Percentiles rank a stretch among this genome's conserved stretches.
Conservation (phyloP, 1,140 invertebrate species). For the Holotrichia oblita region DNA sequence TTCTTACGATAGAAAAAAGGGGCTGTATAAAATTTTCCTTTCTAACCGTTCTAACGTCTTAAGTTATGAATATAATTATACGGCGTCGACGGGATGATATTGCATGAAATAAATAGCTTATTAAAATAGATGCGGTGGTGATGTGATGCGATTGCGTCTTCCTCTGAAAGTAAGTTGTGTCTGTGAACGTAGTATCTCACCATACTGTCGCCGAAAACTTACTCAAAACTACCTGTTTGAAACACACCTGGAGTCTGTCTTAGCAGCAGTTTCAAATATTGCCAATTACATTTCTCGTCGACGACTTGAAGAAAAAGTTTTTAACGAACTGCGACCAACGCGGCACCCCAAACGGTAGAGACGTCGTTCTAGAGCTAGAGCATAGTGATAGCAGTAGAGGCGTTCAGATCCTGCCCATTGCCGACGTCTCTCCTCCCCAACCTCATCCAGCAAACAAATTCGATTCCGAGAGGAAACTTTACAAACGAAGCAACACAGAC, state of each 20-base stretch:
- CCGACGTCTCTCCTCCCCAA: not conserved
- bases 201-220: not conserved
- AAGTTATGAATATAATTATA: slow-evolving; percentile 20
- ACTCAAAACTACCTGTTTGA: slow-evolving; percentile 32
- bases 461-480: slow-evolving; percentile 27
- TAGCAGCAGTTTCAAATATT: slow-evolving; percentile 21
- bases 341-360: not conserved
- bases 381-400: not conserved
- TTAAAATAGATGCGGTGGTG: not conserved
- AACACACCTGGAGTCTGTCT: slow-evolving; percentile 20
- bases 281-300: slow-evolving; percentile 26
- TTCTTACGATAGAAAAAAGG: slow-evolving; percentile 36
- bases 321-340: slow-evolving; percentile 14
- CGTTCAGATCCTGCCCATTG: not conserved
- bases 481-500: slow-evolving; percentile 23
- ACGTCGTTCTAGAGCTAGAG: not conserved
- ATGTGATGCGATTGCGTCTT: not conserved
- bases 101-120: not conserved
- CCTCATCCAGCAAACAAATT: slow-evolving; percentile 28
- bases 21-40: not conserved
- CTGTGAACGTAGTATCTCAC: not conserved
- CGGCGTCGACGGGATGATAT: not conserved
- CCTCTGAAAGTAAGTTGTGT: not conserved
- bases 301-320: slow-evolving; percentile 9
- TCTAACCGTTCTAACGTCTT: not conserved